These are phyloP conservation scores for Serrognathus titanus DNA, from an alignment of 2,888 invertebrate species.

Conservation along the genomic window DNA sequence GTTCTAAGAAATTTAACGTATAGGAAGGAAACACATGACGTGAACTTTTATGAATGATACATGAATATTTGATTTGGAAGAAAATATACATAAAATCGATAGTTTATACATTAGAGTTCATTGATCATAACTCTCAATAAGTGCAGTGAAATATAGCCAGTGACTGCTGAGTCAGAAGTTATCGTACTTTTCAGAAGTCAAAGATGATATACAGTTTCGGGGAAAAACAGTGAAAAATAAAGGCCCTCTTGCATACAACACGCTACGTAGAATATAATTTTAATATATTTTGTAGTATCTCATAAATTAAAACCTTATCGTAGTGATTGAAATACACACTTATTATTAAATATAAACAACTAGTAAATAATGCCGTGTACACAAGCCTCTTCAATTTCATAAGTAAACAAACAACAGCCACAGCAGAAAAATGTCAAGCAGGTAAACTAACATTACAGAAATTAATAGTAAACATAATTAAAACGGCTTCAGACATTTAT, in stretches of 20 bases:
- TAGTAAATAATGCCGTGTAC: too few species aligned
- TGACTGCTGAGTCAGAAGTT: slow-evolving; percentile 18
- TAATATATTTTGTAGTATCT: too few species aligned
- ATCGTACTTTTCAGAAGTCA: slow-evolving; percentile 15
- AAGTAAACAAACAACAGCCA: too few species aligned
- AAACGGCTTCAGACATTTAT: slow-evolving; percentile 12
- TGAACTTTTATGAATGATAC: neutral
- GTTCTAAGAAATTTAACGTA: too few species aligned
- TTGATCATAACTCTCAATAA: slow-evolving; percentile 31
- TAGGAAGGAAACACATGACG: too few species aligned
- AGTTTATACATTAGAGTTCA: slow-evolving; percentile 28
- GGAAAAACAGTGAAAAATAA: slow-evolving; percentile 4
- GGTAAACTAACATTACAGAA: neutral
- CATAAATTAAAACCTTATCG: too few species aligned
- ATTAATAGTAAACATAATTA: slow-evolving; percentile 4
- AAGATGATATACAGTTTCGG: slow-evolving; percentile 16
- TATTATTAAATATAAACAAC: too few species aligned
- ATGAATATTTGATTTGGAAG: neutral
- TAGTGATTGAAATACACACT: too few species aligned
- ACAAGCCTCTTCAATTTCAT: too few species aligned
- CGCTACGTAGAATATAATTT: too few species aligned
- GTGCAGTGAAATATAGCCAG: slow-evolving; percentile 25
- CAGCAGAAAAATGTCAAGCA: too few species aligned
- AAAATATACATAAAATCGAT: slow-evolving; percentile 25
- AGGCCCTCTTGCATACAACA: too few species aligned